Base-by-base conservation (phyloP, 2,113 vertebrate genomes). In the Stigmatopora nigra region DNA sequence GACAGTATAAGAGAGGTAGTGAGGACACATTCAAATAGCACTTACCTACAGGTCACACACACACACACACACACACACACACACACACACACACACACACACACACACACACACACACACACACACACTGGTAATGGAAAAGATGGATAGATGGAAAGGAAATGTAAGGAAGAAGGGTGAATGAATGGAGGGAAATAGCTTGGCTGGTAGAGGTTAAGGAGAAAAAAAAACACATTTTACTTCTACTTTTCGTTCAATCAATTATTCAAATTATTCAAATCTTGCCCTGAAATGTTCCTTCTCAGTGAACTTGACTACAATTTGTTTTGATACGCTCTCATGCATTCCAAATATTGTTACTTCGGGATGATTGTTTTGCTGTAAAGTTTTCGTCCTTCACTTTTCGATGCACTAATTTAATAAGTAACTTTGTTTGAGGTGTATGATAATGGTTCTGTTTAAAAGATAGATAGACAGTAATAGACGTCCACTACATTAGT, bases 1-100 rank as follows among this genome's bases (percentile, higher is more conserved):
- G 53, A 12, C 57, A 14, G 36, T 6, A 36, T 31, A 53, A 53
- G 53, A 56, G 36, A n/a, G 36, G 38, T 10, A 44, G 64, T 47
- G 63, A 73, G 69, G 63, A 67, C 69, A 51, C 46, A 68, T 77
- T 73, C 72, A 65, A 67, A 65, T 5, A 71, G 80, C 82, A 87
- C 85, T 85, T 75, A 84, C 36, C 67, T 69, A 69, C 69, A 65
- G 69, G 85, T 78, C 77, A 73, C 64, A 67, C 25, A 31, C 25
- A 31, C 25, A 31, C 25, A 31, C 25, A 31, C 25, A 31, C 25
- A 31, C 25, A 31, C 25, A 31, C 25, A 31, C 25, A 31, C 25
- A 31, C 25, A 31, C 25, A 31, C 25, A 31, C 61, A 61, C 59
- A n/a, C 77, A 73, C 64, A 67, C 25, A 31, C 25, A 31, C 25